phyloP scores from a whole-genome alignment of 2,113 vertebrate genomes.

The Sus scrofa region DNA sequence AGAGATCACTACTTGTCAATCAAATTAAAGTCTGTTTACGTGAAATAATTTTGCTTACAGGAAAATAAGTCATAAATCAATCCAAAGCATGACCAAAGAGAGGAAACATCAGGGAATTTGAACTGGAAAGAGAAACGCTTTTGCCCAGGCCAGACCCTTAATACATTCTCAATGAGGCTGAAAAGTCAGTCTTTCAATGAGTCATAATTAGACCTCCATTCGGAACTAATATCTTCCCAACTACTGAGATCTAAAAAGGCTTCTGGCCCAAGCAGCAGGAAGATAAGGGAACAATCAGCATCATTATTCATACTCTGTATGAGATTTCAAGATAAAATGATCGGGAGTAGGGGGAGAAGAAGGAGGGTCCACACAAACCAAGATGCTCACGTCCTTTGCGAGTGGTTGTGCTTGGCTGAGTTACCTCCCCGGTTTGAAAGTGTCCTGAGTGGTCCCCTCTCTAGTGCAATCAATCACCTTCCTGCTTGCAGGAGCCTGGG shows the following conservation, averaged over 20 bases:
- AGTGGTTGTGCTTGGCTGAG: neutral
- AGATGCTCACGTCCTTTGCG: neutral
- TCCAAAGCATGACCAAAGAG: neutral
- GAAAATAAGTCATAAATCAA: neutral
- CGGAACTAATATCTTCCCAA: neutral
- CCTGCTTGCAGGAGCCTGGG: neutral
- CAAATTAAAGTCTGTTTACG: neutral
- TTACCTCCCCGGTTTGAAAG: neutral
- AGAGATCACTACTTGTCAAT: neutral
- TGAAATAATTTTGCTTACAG: neutral
- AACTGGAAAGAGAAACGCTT: neutral
- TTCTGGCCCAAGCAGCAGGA: conserved; percentile 26
- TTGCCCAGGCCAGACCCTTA: neutral
- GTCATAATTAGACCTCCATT: conserved; percentile 3
- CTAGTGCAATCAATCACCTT: neutral
- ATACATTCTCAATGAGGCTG: neutral
- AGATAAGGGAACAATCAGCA: neutral
- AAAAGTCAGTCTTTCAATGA: neutral
- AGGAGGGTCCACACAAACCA: neutral
- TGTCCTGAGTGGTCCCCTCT: neutral
- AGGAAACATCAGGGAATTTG: neutral
- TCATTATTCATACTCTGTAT: neutral
- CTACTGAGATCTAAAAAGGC: conserved; percentile 28
- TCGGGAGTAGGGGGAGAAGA: neutral
- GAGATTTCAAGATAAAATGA: conserved; percentile 1